phyloP scores from a whole-genome alignment of 2,797 vertebrate species.

The Girardinus metallicus region DNA sequence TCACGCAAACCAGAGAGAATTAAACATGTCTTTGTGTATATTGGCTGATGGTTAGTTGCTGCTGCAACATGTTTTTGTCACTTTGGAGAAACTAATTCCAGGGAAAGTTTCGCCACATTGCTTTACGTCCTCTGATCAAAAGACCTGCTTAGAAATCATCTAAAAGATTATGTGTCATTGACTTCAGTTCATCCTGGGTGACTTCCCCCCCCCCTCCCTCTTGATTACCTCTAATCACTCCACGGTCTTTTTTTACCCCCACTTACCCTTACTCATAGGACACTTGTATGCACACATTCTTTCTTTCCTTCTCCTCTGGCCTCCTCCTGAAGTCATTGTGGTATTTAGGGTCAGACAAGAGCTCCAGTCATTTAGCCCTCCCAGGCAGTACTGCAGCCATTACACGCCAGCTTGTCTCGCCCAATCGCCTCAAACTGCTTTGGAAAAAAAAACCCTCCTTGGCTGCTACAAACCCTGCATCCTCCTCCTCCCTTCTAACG shows the following conservation, averaged over 20 bases:
- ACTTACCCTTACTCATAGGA: constrained; percentile 15
- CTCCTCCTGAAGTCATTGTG: constrained; percentile 82
- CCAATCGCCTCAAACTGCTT: constrained; percentile 78
- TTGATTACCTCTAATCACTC: constrained; percentile 33
- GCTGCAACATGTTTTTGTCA: constrained; percentile 50
- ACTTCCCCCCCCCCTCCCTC: constrained; percentile 7
- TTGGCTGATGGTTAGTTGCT: constrained; percentile 48
- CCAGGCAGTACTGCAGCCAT: constrained; percentile 65
- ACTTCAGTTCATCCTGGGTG: constrained; percentile 24
- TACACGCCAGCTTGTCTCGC: constrained; percentile 76
- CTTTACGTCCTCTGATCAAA: constrained; percentile 17
- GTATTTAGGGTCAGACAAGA: constrained; percentile 88
- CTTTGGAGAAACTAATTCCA: constrained; percentile 41
- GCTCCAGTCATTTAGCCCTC: constrained; percentile 84
- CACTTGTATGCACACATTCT: constrained; percentile 35
- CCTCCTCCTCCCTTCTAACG: constrained; percentile 81
- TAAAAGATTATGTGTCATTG: constrained; percentile 19
- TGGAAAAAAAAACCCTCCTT: constrained; percentile 77
- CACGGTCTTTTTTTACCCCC: constrained; percentile 17
- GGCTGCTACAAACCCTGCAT: constrained; percentile 80
- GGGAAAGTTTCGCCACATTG: constrained; percentile 29
- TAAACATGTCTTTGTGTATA: constrained; percentile 37
- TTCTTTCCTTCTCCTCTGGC: constrained; percentile 54
- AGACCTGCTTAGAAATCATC: not conserved
- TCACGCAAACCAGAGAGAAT: constrained; percentile 61